Conservation (phyloP, 2,888 invertebrate species). For the Leistus spinibarbis region DNA sequence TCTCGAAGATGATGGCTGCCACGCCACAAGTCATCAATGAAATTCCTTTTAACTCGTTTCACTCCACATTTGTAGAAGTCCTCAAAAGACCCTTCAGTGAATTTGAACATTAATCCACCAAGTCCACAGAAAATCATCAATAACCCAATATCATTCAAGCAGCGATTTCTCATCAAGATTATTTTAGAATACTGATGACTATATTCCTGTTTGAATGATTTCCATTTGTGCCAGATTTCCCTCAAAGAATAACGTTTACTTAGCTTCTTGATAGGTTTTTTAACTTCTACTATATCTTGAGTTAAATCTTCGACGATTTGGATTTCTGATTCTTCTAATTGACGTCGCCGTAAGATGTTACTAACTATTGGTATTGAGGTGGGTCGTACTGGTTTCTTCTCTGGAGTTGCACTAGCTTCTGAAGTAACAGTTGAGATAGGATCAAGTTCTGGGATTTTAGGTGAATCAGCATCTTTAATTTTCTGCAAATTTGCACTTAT, state of each 20-base stretch:
- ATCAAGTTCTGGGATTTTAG: constrained; percentile 7
- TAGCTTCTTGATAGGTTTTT: constrained; percentile 58
- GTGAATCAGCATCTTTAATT: constrained; percentile 40
- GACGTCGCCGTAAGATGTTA: constrained; percentile 46
- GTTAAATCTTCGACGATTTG: constrained; percentile 56
- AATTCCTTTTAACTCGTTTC: constrained; percentile 83
- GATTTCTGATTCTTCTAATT: constrained; percentile 36
- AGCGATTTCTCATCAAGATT: constrained; percentile 66
- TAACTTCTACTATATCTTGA: constrained; percentile 52
- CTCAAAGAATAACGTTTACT: constrained; percentile 50
- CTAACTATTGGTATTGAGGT: constrained; percentile 28
- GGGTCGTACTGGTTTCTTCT: constrained; percentile 34
- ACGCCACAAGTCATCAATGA: constrained; percentile 82
- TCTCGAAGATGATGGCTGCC: constrained; percentile 82
- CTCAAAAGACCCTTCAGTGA: constrained; percentile 85
- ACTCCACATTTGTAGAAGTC: constrained; percentile 87
- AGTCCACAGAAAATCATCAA: constrained; percentile 76
- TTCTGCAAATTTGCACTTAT: constrained; percentile 51
- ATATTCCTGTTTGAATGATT: constrained; percentile 64
- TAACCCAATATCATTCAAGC: constrained; percentile 71
- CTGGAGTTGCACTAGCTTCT: constrained; percentile 1
- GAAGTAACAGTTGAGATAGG: constrained; percentile 23
- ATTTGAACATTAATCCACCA: constrained; percentile 80
- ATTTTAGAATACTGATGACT: constrained; percentile 63
- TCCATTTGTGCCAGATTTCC: constrained; percentile 62